Evolutionary conservation across 2,888 invertebrate species (phyloP).

Genomic region (Blastobasis adustella): DNA sequence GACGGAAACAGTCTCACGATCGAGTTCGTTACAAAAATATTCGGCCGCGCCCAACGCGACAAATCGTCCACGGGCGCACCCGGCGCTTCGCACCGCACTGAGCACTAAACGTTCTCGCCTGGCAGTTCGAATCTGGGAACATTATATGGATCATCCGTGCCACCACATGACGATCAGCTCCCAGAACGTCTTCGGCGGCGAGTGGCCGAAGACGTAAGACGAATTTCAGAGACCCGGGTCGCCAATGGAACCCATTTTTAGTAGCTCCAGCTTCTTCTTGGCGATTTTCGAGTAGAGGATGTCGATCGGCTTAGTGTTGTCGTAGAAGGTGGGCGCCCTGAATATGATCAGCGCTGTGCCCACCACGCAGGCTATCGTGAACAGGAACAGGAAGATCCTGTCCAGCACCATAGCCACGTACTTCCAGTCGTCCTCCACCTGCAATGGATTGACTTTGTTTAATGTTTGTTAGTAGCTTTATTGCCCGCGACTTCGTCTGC

Average conservation of each 20-base stretch:
- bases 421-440: conserved; percentile 99
- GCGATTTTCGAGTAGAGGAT: conserved; percentile 93
- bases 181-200: conserved; percentile 79
- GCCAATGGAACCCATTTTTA: conserved; percentile 88
- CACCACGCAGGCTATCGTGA: conserved; percentile 93
- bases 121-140: conserved; percentile 53
- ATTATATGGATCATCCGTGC: conserved; percentile 70
- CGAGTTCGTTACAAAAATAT: conserved; percentile 64
- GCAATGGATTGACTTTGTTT: conserved; percentile 21
- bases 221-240: conserved; percentile 81
- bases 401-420: conserved; percentile 98
- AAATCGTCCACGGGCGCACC: conserved; percentile 54
- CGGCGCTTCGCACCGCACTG: conserved; percentile 66
- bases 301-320: conserved; percentile 91
- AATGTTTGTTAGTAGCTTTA: not conserved
- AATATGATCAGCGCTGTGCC: conserved; percentile 93
- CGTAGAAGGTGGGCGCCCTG: conserved; percentile 93
- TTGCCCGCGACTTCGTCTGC: too few relatives aligned
- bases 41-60: conserved; percentile 53
- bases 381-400: conserved; percentile 95
- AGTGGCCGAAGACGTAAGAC: conserved; percentile 81
- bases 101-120: conserved; percentile 68
- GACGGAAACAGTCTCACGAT: conserved; percentile 62
- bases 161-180: conserved; percentile 75
- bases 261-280: conserved; percentile 90